Percentiles rank a stretch among this genome's conserved stretches.
These are phyloP conservation scores for Ophthalmolycus amberensis DNA, from an alignment of 2,113 vertebrate species.

Conservation along the genomic window DNA sequence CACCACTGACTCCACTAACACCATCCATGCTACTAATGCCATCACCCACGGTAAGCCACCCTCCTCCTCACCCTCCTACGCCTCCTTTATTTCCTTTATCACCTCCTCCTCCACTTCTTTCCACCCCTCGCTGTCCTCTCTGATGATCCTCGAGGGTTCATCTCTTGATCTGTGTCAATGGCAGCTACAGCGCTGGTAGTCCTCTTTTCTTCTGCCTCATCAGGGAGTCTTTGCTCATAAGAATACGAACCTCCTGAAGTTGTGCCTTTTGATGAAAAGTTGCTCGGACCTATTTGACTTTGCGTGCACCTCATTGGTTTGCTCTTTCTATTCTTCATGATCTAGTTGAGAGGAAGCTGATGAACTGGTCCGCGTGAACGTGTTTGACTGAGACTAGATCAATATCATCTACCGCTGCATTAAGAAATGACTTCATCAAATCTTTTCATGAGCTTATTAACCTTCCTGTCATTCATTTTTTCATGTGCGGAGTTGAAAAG, in stretches of 20 bases:
- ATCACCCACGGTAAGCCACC: constrained; percentile 84
- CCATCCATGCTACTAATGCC: constrained; percentile 91
- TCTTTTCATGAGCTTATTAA: constrained; percentile 31
- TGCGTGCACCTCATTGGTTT: background rate
- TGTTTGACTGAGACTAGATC: constrained; percentile 3
- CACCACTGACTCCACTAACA: constrained; percentile 93
- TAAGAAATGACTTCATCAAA: background rate
- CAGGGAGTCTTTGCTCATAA: background rate
- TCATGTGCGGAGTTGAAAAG: background rate
- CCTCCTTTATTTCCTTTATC: background rate
- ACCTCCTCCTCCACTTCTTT: background rate
- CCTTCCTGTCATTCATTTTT: constrained; percentile 1
- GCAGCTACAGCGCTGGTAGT: no score
- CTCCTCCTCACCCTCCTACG: constrained; percentile 11
- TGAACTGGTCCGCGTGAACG: constrained; percentile 1
- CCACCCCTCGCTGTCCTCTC: no score
- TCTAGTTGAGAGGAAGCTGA: constrained; percentile 1
- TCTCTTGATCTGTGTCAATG: background rate
- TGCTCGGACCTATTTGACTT: constrained; percentile 9
- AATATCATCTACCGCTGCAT: constrained; percentile 36
- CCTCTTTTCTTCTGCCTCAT: background rate
- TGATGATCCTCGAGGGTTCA: background rate
- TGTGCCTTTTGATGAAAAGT: background rate
- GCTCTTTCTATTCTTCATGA: constrained; percentile 17
- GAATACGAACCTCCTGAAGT: background rate